Base-by-base conservation (phyloP, 2,888 invertebrate genomes). In the Azorinus chamasolen region DNA sequence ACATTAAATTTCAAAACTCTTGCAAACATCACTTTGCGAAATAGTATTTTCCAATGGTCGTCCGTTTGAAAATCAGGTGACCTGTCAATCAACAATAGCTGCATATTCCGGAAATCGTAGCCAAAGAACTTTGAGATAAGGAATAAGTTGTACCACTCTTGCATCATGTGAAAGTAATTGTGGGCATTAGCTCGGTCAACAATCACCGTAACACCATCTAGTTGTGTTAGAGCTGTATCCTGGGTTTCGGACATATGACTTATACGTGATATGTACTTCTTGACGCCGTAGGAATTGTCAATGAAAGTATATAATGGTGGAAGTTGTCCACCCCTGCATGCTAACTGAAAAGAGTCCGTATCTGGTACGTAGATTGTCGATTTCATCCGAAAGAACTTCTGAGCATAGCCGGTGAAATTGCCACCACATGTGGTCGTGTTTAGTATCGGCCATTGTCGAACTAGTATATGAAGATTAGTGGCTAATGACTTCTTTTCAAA, bases 121-220 rank as follows among this genome's bases (percentile, higher is more conserved):
- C 55, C 46, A 43, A 63, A 68, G 18, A 62, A 51, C 46, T 57
- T 65, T 18, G 79, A 79, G 5, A 79, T 16, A 0, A 74, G 10
- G 48, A 48, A 79, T 10, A 79, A 50, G n/a, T 74, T 74, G 41
- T 74, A 79, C 79, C 79, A 79, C 62, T 79, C 74, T 10, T 73
- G 74, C 79, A 79, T 79, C 0, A 70, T 74, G 45, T 79, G 79
- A 32, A 53, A 79, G 48, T 74, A 79, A 22, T 79, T 79, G 50
- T 79, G 79, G 16, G 79, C 69, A 64, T 79, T 71, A 41, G 71
- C 74, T 25, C 79, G 51, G 54, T 66, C 32, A 32, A 32, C 32
- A 32, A 32, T 32, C 10, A 32, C 10, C 10, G 32, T 32, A 10
- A 32, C 32, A 10, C 10, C 32, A 32, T 32, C 32, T 32, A 6